phyloP scores from a whole-genome alignment of 2,113 vertebrate genomes.

The Nothoprocta pentlandii region DNA sequence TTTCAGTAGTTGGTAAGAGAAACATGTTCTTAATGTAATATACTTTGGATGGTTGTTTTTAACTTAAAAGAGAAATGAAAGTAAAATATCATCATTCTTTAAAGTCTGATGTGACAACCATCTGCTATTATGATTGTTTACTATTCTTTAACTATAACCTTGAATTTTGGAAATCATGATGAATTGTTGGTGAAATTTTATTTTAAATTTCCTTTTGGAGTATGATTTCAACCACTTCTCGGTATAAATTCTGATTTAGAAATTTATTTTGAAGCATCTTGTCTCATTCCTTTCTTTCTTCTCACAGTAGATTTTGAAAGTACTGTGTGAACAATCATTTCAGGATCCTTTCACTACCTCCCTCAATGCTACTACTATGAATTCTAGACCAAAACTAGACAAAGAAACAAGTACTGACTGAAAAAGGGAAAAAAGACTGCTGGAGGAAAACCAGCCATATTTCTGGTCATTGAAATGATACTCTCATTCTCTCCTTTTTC shows the following conservation, averaged over 20 bases:
- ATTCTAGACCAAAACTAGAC: neutral
- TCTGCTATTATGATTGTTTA: neutral
- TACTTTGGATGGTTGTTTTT: neutral
- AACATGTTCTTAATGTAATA: neutral
- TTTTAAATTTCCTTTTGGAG: neutral
- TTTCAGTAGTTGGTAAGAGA: neutral
- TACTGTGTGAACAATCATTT: neutral
- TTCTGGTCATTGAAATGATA: neutral
- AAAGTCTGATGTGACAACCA: neutral
- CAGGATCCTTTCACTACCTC: neutral
- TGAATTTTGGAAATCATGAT: neutral
- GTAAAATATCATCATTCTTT: neutral
- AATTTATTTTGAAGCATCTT: neutral
- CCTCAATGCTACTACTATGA: neutral
- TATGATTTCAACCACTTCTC: neutral
- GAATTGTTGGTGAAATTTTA: neutral
- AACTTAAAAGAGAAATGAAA: neutral
- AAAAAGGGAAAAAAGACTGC: neutral
- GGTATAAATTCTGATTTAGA: neutral
- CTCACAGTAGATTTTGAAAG: neutral
- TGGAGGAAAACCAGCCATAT: neutral
- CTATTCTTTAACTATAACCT: neutral
- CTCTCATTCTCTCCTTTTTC: neutral
- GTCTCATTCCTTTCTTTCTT: neutral
- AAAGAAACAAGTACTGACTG: neutral